These are phyloP conservation scores for Megaceryle alcyon DNA, from an alignment of 2,797 vertebrate species.

Conservation along the genomic window DNA sequence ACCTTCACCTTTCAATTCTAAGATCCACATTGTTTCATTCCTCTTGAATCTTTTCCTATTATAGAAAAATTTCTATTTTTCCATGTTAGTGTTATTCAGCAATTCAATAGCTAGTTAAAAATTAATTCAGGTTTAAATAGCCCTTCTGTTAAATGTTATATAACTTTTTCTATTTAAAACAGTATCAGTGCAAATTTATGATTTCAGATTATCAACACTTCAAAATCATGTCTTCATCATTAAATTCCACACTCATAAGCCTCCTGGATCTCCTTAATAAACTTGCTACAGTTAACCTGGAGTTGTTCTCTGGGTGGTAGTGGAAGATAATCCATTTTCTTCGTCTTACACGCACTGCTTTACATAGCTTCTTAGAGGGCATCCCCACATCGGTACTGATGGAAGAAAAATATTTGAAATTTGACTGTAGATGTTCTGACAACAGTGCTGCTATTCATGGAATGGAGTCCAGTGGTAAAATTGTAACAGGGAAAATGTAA, in stretches of 20 bases:
- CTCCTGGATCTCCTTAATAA: not conserved
- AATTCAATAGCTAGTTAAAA: not conserved
- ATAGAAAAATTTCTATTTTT: not conserved
- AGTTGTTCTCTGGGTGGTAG: not conserved
- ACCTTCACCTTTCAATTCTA: not conserved
- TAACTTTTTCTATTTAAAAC: slow-evolving; percentile 51
- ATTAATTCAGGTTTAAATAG: slow-evolving; percentile 29
- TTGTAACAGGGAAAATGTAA: not conserved
- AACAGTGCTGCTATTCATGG: not conserved
- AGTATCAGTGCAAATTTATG: not conserved
- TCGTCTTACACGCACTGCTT: not conserved
- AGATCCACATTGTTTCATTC: not conserved
- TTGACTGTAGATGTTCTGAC: not conserved
- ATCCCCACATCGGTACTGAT: rapidly evolving
- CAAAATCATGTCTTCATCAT: not conserved
- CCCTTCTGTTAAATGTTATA: not conserved
- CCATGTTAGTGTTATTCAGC: not conserved
- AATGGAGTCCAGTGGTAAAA: not conserved
- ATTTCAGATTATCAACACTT: slow-evolving; percentile 15
- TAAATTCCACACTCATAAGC: not conserved
- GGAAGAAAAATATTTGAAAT: not conserved
- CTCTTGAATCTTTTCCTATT: not conserved
- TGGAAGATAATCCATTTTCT: not conserved
- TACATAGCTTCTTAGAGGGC: not conserved
- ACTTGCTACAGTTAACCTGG: not conserved